These are phyloP conservation scores for Scaeva pyrastri DNA, from an alignment of 2,888 invertebrate genomes.

Conservation along the genomic window DNA sequence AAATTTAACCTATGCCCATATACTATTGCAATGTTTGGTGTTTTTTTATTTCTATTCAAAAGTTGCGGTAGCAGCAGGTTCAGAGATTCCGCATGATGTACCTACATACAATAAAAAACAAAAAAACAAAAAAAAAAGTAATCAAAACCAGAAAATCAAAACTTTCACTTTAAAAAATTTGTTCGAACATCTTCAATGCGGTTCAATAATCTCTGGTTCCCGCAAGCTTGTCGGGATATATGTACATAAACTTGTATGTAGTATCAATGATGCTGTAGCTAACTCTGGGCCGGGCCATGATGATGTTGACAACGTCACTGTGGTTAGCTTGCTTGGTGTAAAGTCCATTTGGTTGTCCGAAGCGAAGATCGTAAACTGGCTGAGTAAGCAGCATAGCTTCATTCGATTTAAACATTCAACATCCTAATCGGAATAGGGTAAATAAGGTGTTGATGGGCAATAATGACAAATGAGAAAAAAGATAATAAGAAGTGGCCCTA, in stretches of 20 bases:
- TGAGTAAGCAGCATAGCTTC: slow-evolving; percentile 30
- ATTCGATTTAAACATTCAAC: slow-evolving; percentile 2
- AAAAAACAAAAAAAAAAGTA: background rate
- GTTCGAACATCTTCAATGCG: slow-evolving; percentile 67
- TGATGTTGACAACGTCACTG: slow-evolving; percentile 62
- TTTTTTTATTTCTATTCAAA: background rate
- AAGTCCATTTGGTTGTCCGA: slow-evolving; percentile 27
- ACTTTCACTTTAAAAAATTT: slow-evolving; percentile 63
- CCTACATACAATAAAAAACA: background rate
- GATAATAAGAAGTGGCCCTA: no score
- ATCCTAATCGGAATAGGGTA: slow-evolving; percentile 11
- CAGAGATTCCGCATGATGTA: slow-evolving; percentile 10
- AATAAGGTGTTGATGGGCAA: background rate
- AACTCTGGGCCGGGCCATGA: slow-evolving; percentile 41
- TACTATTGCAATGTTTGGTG: no score
- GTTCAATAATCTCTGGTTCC: slow-evolving; percentile 66
- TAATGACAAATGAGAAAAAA: background rate
- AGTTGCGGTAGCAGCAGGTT: slow-evolving; percentile 45
- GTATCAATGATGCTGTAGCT: slow-evolving; percentile 21
- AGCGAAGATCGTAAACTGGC: slow-evolving; percentile 24
- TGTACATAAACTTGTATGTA: background rate
- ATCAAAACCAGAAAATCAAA: slow-evolving; percentile 44
- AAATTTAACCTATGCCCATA: slow-evolving; percentile 11
- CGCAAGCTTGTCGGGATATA: background rate
- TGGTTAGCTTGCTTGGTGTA: slow-evolving; percentile 21